These are phyloP conservation scores for Hypomecis atomaria DNA, from an alignment of 2,888 invertebrate genomes.

Conservation along the genomic window DNA sequence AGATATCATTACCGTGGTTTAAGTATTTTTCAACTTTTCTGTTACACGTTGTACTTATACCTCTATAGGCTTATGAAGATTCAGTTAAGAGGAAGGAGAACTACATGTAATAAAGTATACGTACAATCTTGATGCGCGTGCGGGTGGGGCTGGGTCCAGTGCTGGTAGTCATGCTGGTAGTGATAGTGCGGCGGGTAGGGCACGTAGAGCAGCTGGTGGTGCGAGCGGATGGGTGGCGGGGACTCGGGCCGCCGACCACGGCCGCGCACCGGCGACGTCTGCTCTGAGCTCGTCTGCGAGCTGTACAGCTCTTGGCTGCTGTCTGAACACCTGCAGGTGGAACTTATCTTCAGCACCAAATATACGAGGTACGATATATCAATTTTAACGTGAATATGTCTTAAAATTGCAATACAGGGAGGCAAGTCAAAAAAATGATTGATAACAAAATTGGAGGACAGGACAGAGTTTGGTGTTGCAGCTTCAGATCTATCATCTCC, in stretches of 20 bases:
- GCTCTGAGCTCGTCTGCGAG: constrained; percentile 78
- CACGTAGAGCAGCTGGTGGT: constrained; percentile 89
- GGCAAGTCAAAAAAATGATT: too few species aligned
- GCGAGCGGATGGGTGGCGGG: constrained; percentile 88
- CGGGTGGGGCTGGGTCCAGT: constrained; percentile 51
- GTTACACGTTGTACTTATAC: too few species aligned
- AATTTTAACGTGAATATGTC: too few species aligned
- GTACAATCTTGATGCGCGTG: constrained; percentile 12
- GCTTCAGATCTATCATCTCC: too few species aligned
- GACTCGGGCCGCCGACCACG: constrained; percentile 86
- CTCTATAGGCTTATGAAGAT: too few species aligned
- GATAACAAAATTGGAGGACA: too few species aligned
- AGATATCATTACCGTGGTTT: too few species aligned
- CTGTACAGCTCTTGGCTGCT: constrained; percentile 80
- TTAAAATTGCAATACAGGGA: too few species aligned
- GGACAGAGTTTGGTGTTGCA: too few species aligned
- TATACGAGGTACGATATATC: too few species aligned
- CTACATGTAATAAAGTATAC: background rate
- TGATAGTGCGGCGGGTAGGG: constrained; percentile 85
- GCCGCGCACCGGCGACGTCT: constrained; percentile 74
- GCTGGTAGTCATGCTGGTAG: constrained; percentile 67
- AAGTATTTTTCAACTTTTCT: too few species aligned
- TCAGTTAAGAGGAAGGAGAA: too few species aligned
- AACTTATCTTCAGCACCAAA: constrained; percentile 15
- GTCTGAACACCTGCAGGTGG: constrained; percentile 70